phyloP scores from a whole-genome alignment of 2,888 invertebrate genomes.

The Cinara cedri region DNA sequence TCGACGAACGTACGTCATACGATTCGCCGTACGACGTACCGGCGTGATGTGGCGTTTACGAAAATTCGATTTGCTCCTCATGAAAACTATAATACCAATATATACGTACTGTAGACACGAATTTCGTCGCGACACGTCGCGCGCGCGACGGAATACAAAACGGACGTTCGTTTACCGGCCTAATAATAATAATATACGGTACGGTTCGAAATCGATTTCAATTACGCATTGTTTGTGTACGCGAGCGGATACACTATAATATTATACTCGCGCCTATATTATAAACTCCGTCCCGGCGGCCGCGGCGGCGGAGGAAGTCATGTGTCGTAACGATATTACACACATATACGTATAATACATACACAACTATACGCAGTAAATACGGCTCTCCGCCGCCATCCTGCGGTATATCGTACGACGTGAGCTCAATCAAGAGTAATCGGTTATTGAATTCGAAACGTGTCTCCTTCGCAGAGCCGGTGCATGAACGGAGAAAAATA shows the following conservation, averaged over 20 bases:
- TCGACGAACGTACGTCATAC: too few species aligned
- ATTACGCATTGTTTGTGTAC: conserved; percentile 33
- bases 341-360: too few species aligned
- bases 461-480: conserved; percentile 51
- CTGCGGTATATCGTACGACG: not conserved
- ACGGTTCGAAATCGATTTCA: conserved; percentile 26
- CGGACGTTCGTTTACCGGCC: conserved; percentile 22
- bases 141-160: not conserved
- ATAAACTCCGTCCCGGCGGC: too few species aligned
- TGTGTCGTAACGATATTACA: not conserved
- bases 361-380: too few species aligned
- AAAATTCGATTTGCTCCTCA: too few species aligned
- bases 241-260: not conserved
- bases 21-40: too few species aligned
- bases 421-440: conserved; percentile 46
- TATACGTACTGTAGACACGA: too few species aligned
- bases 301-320: not conserved
- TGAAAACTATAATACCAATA: too few species aligned
- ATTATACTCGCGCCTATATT: too few species aligned
- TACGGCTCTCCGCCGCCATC: too few species aligned
- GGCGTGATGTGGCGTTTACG: too few species aligned
- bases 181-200: not conserved
- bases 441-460: conserved; percentile 53
- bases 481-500: conserved; percentile 19
- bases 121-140: not conserved